A percentile compares a stretch with the other conserved stretches of the same genome.
phyloP scores from a whole-genome alignment of 1,140 invertebrate genomes.

The Hormaphis cornu region DNA sequence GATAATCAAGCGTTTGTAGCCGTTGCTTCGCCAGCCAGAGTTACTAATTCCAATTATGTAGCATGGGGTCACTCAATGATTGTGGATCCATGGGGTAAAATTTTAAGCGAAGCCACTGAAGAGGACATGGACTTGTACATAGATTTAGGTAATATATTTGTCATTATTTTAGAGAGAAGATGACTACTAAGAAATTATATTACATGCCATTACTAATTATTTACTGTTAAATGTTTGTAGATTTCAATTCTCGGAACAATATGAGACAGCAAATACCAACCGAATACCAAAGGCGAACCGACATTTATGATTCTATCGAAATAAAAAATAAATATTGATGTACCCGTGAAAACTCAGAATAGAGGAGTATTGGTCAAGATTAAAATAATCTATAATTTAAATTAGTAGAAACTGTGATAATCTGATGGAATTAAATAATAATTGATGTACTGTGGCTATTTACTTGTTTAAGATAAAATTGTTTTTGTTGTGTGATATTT shows the following conservation, averaged over 20 bases:
- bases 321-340: conserved; percentile 35
- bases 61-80: conserved; percentile 83
- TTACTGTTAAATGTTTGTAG: conserved; percentile 45
- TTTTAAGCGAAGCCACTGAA: conserved; percentile 59
- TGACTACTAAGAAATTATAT: neutral
- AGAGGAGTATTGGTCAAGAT: neutral
- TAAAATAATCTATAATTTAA: neutral
- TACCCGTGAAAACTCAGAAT: neutral
- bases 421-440: neutral
- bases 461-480: too few species aligned
- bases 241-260: conserved; percentile 61
- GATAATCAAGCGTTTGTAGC: conserved; percentile 79
- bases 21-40: conserved; percentile 66
- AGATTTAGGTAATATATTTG: conserved; percentile 58
- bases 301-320: conserved; percentile 63
- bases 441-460: too few species aligned
- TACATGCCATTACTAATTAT: conserved; percentile 20
- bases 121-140: conserved; percentile 61
- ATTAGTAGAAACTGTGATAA: neutral
- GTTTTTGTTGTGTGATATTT: too few species aligned
- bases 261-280: conserved; percentile 74
- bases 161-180: conserved; percentile 26
- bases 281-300: conserved; percentile 60
- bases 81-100: conserved; percentile 78
- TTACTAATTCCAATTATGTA: conserved; percentile 61